Evolutionary conservation across 2,888 invertebrate genomes (phyloP).

Genomic region (Erpobdella octoculata): DNA sequence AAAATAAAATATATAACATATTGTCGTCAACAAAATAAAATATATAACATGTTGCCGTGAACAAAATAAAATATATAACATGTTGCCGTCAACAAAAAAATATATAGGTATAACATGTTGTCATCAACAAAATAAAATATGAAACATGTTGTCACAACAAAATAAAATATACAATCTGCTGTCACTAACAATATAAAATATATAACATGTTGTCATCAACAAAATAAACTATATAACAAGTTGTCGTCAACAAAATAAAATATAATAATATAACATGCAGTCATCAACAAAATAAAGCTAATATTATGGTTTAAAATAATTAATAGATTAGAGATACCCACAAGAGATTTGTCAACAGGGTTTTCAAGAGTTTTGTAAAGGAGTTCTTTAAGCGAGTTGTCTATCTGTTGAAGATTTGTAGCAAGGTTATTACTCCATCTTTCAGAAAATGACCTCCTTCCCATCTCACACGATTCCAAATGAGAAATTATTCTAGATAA

Average conservation of each 20-base stretch:
- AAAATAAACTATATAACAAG: too few species aligned
- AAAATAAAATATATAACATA: too few species aligned
- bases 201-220: too few species aligned
- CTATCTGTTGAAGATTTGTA: not conserved
- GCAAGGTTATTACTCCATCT: conserved; percentile 13
- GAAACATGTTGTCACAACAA: too few species aligned
- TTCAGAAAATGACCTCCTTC: conserved; percentile 8
- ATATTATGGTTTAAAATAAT: not conserved
- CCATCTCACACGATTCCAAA: conserved; percentile 22
- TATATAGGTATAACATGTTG: too few species aligned
- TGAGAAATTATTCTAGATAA: conserved; percentile 6
- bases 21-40: too few species aligned
- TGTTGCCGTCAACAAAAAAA: too few species aligned
- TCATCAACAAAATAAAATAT: too few species aligned
- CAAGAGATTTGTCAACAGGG: conserved; percentile 9
- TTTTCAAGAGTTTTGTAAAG: conserved; percentile 6
- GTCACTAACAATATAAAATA: too few species aligned
- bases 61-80: too few species aligned
- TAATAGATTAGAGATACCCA: not conserved
- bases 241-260: not conserved
- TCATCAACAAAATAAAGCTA: not conserved
- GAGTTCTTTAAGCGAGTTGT: not conserved
- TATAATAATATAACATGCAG: not conserved
- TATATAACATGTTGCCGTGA: too few species aligned
- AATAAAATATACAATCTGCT: too few species aligned